These are phyloP conservation scores for Drosophila kepulauana DNA, from an alignment of 1,140 invertebrate species.

Conservation along the genomic window DNA sequence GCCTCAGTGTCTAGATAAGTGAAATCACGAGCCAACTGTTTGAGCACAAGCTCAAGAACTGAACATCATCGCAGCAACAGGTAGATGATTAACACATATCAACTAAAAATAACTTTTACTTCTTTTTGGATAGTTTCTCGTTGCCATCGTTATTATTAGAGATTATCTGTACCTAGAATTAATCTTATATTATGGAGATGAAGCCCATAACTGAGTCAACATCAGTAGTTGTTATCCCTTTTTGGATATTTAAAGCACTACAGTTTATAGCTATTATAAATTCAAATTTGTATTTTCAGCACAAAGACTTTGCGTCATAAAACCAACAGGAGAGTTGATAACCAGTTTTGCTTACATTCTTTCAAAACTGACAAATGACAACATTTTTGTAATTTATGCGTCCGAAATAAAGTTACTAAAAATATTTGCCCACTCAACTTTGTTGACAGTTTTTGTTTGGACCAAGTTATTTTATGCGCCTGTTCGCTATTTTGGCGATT, in stretches of 20 bases:
- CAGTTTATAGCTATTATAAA: constrained; percentile 1
- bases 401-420: constrained; percentile 13
- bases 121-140: neutral
- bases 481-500: constrained; percentile 3
- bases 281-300: constrained; percentile 9
- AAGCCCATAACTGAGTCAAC: too few relatives aligned
- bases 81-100: neutral
- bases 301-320: constrained; percentile 29
- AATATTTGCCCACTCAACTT: constrained; percentile 32
- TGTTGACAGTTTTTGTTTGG: constrained; percentile 13
- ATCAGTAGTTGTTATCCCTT: too few relatives aligned
- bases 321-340: constrained; percentile 6
- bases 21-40: constrained; percentile 37
- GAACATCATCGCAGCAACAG: constrained; percentile 2
- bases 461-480: constrained; percentile 9
- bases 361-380: constrained; percentile 29
- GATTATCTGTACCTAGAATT: too few relatives aligned
- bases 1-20: constrained; percentile 23
- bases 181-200: too few relatives aligned
- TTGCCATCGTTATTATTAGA: too few relatives aligned
- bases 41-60: constrained; percentile 11
- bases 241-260: constrained; percentile 1
- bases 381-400: constrained; percentile 48
- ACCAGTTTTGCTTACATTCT: constrained; percentile 28
- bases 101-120: constrained; percentile 8